phyloP scores from a whole-genome alignment of 2,797 vertebrate species.

The Iguana delicatissima region DNA sequence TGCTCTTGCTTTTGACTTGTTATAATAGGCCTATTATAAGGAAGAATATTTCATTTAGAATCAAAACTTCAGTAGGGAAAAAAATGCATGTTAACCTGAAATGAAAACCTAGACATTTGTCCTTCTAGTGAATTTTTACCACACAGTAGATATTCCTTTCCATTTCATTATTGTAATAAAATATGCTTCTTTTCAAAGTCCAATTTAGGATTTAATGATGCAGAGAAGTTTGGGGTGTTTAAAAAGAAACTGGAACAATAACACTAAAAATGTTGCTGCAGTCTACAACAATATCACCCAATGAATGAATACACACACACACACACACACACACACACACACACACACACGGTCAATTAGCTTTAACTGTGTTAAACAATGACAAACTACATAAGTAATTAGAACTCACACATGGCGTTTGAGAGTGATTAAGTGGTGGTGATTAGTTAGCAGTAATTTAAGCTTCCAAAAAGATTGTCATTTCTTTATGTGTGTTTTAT shows the following conservation, averaged over 20 bases:
- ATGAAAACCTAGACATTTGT: slow-evolving; percentile 40
- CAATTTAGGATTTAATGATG: slow-evolving; percentile 79
- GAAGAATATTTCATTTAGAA: slow-evolving; percentile 74
- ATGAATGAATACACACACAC: no score
- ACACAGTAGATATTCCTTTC: slow-evolving; percentile 32
- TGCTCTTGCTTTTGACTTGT: slow-evolving; percentile 75
- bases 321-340: no score
- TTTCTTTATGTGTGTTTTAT: slow-evolving; percentile 48
- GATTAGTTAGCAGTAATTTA: slow-evolving; percentile 63
- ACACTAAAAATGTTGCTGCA: slow-evolving; percentile 72
- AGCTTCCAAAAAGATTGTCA: slow-evolving; percentile 49
- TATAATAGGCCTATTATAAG: slow-evolving; percentile 70
- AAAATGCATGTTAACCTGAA: slow-evolving; percentile 58
- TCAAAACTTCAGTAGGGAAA: slow-evolving; percentile 23
- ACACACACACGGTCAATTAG: slow-evolving; percentile 81
- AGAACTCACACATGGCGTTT: slow-evolving; percentile 68
- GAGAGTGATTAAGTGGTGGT: slow-evolving; percentile 55
- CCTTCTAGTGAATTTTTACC: slow-evolving; percentile 21
- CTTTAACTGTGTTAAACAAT: slow-evolving; percentile 78
- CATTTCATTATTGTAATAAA: slow-evolving; percentile 73
- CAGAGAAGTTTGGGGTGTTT: slow-evolving; percentile 74
- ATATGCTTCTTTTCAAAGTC: slow-evolving; percentile 74
- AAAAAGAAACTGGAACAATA: slow-evolving; percentile 77
- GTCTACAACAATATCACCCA: slow-evolving; percentile 57
- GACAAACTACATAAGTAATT: slow-evolving; percentile 77